Percentiles rank a stretch among this genome's conserved stretches.
These are phyloP conservation scores for Lucilia cuprina DNA, from an alignment of 1,140 invertebrate genomes.

Conservation along the genomic window DNA sequence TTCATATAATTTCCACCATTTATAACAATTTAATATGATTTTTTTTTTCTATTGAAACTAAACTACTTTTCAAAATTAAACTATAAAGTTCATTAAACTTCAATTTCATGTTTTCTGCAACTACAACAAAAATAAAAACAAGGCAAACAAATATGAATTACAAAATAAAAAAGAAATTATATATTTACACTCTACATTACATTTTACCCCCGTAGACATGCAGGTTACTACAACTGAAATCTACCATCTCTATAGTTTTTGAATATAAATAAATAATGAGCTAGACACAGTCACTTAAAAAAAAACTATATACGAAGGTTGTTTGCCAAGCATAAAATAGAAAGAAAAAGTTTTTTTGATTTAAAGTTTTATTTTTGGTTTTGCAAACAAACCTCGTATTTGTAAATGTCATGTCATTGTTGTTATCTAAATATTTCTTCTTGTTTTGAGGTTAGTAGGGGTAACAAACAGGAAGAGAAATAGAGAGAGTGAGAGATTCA, in stretches of 20 bases:
- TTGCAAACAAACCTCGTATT: no score
- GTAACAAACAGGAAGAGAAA: background rate
- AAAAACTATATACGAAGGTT: background rate
- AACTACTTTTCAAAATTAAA: background rate
- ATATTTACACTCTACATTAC: background rate
- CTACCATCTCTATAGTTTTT: background rate
- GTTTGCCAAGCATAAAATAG: no score
- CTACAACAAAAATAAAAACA: background rate
- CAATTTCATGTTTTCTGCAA: background rate
- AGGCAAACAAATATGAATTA: background rate
- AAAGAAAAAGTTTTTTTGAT: no score
- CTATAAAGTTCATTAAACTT: constrained; percentile 5
- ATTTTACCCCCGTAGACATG: background rate
- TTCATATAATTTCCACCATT: no score
- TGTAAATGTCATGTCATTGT: background rate
- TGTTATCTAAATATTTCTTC: background rate
- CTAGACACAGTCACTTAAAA: background rate
- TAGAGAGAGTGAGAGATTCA: background rate
- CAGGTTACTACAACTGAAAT: background rate
- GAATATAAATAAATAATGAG: background rate
- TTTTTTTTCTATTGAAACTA: background rate
- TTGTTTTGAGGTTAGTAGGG: background rate
- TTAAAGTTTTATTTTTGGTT: no score
- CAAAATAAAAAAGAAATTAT: background rate
- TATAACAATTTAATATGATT: no score